phyloP scores from a whole-genome alignment of 2,797 vertebrate species.

The Melanotaenia nigrans region DNA sequence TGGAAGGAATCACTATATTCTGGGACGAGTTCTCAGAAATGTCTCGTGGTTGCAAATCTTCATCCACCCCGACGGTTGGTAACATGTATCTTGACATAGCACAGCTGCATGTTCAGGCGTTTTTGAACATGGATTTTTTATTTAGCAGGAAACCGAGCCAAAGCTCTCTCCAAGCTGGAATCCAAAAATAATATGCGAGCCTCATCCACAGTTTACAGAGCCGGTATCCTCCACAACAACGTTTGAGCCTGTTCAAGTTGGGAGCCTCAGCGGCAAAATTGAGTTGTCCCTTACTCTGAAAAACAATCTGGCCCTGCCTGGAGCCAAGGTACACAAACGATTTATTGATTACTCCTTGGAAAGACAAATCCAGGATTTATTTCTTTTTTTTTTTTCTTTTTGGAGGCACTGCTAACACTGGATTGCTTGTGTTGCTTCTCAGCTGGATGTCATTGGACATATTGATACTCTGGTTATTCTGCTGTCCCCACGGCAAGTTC shows the following conservation, averaged over 20 bases:
- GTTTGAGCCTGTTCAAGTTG: conserved; percentile 94
- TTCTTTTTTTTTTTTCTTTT: background rate
- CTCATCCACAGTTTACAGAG: conserved; percentile 95
- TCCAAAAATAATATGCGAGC: conserved; percentile 96
- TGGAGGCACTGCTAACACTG: background rate
- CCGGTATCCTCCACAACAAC: conserved; percentile 86
- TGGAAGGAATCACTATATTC: conserved; percentile 92
- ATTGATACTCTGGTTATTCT: conserved; percentile 92
- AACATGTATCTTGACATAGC: background rate
- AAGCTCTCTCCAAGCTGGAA: conserved; percentile 99
- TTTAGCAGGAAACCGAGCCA: conserved; percentile 91
- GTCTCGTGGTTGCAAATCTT: conserved; percentile 89
- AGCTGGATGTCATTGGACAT: conserved; percentile 95
- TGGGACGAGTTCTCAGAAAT: conserved; percentile 96
- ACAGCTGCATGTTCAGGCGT: background rate
- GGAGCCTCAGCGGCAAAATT: conserved; percentile 89
- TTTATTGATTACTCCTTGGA: background rate
- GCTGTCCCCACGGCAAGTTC: conserved; percentile 94
- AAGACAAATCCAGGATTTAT: background rate
- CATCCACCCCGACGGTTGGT: conserved; percentile 89
- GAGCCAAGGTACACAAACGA: conserved; percentile 89
- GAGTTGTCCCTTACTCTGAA: conserved; percentile 93
- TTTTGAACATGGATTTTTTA: background rate
- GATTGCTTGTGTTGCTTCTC: conserved; percentile 51
- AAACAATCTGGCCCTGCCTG: conserved; percentile 94